Base-by-base conservation (phyloP, 2,113 vertebrate genomes). In the Rafetus swinhoei region DNA sequence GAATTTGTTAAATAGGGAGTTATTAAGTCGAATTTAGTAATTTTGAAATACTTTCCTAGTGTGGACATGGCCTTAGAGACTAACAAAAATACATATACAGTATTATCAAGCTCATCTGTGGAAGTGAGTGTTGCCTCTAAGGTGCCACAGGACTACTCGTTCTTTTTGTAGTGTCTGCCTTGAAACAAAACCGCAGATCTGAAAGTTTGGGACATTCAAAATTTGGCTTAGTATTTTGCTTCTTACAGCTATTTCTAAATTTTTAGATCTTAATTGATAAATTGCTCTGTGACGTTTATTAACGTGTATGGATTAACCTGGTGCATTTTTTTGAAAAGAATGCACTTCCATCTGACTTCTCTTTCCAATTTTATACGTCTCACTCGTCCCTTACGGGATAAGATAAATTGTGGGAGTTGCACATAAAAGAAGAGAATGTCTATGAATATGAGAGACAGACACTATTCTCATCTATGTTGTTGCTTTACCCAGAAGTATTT, bases 401-500 rank as follows among this genome's bases (percentile, higher is more conserved):
- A 83, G 6, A 13, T 22, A 92, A 95, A 88, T 39, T 53, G 77
- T 0, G 0, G 22, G 56, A 92, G 39, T 24, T 90, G 52, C 2
- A 14, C 52, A 88, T 82, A 81, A 39, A 82, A 89, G 83, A 92
- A 89, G 86, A 89, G 39, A 83, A 59, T 24, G 80, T 19, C 27
- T 87, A 24, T 85, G 82, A 91, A 54, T 72, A n/a, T 72, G 35
- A n/a, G 55, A 29, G 45, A 55, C 57, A 79, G 32, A 29, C 24
- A 77, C 52, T 72, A 77, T 21, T 21, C 11, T 32, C 19, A 88
- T 84, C 85, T 91, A 11, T 56, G 57, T 72, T 35, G 83, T 92
- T 29, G 60, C 56, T 86, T 81, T 81, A 57, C 56, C 92, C 87
- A 92, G 92, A 95, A 94, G 84, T 91, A 56, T 85, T 60, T 86